Evolutionary conservation across 23 tunicate species (phyloP).

Genomic region (Halocynthia aurantium): DNA sequence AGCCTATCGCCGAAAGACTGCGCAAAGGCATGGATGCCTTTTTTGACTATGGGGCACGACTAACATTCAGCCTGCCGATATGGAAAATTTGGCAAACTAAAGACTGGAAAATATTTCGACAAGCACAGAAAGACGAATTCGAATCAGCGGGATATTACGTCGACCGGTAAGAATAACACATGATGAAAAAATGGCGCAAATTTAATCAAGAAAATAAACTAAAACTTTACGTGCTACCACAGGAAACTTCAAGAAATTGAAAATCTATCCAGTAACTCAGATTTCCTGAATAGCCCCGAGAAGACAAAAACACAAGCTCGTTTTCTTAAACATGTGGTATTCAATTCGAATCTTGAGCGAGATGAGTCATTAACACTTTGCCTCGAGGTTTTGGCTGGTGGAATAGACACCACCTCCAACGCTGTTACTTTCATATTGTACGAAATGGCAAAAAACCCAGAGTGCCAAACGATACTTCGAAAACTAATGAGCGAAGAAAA

Average conservation of each 20-base stretch:
- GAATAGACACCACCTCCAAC: slow-evolving; percentile 84
- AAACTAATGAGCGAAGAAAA: slow-evolving; percentile 29
- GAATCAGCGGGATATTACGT: slow-evolving; percentile 81
- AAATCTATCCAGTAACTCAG: background rate
- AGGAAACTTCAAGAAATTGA: slow-evolving; percentile 59
- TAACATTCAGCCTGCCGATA: slow-evolving; percentile 76
- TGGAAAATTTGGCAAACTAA: slow-evolving; percentile 79
- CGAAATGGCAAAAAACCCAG: slow-evolving; percentile 48
- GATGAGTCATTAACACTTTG: slow-evolving; percentile 71
- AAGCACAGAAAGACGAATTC: slow-evolving; percentile 83
- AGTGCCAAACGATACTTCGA: slow-evolving; percentile 62
- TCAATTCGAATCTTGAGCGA: slow-evolving; percentile 32
- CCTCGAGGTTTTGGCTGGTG: slow-evolving; percentile 86
- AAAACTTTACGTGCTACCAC: background rate
- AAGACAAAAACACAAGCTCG: background rate
- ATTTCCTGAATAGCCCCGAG: background rate
- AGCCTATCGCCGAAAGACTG: slow-evolving; percentile 58
- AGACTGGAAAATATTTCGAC: slow-evolving; percentile 73
- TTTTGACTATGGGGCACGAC: slow-evolving; percentile 91
- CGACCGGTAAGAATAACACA: slow-evolving; percentile 43
- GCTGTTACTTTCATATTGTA: slow-evolving; percentile 70
- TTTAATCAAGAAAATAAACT: background rate
- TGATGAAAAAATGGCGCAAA: background rate
- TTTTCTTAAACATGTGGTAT: slow-evolving; percentile 65
- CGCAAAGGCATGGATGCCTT: slow-evolving; percentile 77